phyloP scores from a whole-genome alignment of 2,113 vertebrate species.

The Oryzias javanicus region DNA sequence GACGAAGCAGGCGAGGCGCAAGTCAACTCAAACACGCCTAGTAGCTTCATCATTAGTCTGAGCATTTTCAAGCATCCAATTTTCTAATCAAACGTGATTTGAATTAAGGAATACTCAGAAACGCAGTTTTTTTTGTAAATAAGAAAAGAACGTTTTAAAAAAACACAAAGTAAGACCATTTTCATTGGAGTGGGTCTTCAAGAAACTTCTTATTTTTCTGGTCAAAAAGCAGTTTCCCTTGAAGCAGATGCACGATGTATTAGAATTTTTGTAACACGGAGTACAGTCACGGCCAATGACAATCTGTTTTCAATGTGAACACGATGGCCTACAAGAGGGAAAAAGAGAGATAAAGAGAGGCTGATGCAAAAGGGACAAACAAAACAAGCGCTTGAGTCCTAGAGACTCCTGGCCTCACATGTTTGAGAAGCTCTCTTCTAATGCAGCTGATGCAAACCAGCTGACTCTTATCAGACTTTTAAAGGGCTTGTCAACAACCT shows the following conservation, averaged over 20 bases:
- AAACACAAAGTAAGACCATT: too few relatives aligned
- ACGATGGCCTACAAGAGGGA: conserved; percentile 36
- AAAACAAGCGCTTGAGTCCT: neutral
- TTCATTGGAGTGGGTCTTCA: neutral
- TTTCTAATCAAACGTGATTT: too few relatives aligned
- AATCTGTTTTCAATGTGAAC: conserved; percentile 85
- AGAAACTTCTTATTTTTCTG: neutral
- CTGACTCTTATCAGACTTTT: neutral
- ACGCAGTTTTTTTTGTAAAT: too few relatives aligned
- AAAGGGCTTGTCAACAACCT: neutral
- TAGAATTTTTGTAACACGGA: conserved; percentile 3
- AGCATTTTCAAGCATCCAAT: too few relatives aligned
- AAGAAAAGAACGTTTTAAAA: too few relatives aligned
- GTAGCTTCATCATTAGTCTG: too few relatives aligned
- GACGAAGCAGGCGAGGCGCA: too few relatives aligned
- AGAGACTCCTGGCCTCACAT: neutral
- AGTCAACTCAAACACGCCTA: too few relatives aligned
- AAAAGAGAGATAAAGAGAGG: conserved; percentile 33
- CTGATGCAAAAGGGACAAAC: conserved; percentile 21
- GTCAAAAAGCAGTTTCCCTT: conserved; percentile 21
- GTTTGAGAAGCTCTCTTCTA: neutral
- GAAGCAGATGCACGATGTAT: conserved; percentile 29
- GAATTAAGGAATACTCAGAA: too few relatives aligned
- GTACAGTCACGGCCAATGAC: conserved; percentile 23
- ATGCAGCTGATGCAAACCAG: neutral